A percentile compares a stretch with the other conserved stretches of the same genome.
phyloP scores from a whole-genome alignment of 2,113 vertebrate genomes.

The Sylvicapra grimmia region DNA sequence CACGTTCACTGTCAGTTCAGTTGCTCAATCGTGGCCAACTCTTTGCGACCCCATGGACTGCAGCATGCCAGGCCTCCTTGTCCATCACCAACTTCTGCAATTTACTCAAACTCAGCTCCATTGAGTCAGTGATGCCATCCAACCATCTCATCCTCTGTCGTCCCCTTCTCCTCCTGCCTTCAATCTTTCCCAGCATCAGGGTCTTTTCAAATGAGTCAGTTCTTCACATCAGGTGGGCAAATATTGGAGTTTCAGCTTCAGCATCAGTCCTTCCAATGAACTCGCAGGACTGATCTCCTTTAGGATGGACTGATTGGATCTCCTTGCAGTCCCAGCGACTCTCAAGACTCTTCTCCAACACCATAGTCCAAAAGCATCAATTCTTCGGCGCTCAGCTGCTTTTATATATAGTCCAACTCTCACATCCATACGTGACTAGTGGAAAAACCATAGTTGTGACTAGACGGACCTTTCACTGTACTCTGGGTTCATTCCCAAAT shows the following conservation, averaged over 20 bases:
- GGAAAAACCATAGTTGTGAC: neutral
- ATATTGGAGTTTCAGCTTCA: neutral
- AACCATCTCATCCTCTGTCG: neutral
- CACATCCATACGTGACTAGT: neutral
- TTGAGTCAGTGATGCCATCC: neutral
- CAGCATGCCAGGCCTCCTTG: neutral
- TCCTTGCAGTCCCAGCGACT: neutral
- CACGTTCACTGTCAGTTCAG: neutral
- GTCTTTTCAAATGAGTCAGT: neutral
- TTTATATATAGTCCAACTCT: rapidly evolving
- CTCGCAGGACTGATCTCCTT: neutral
- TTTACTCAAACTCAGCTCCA: neutral
- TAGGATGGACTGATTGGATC: neutral
- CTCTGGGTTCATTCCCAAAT: too few relatives aligned
- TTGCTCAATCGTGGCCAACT: rapidly evolving
- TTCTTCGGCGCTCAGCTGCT: rapidly evolving
- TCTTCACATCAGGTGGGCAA: neutral
- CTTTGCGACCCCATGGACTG: rapidly evolving
- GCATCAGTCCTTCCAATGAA: neutral
- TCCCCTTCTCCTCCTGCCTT: neutral
- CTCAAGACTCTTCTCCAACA: neutral
- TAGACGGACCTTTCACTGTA: rapidly evolving
- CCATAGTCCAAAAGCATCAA: neutral
- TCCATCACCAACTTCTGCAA: neutral
- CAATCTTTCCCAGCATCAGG: neutral